Evolutionary conservation across 2,888 invertebrate species (phyloP), one percentile per base, ranked within the genome.

Genomic region (Octodonta nipae): DNA sequence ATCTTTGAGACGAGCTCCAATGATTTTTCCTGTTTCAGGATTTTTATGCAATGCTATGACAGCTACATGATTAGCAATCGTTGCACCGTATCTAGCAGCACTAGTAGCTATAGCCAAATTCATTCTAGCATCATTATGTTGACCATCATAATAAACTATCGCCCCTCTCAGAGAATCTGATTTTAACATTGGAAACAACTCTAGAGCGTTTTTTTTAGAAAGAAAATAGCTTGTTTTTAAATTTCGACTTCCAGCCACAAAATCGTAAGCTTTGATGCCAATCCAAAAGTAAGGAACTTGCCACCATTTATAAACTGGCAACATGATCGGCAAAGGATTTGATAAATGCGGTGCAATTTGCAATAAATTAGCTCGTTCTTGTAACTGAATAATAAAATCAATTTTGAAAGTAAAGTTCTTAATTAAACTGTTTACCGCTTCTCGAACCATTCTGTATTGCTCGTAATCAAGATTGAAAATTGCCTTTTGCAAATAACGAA

Each of bases 261-360:
- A 53, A 61, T 99, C 98, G 66, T 99, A 99, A 67, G 83, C 81
- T 65, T 99, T 99, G 49, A 99, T 98, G 39, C 98, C 98, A 46
- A 84, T 78, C 95, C 95, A 99, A 63, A 79, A 99, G 59, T 99
- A 99, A 0, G 98, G 98, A 35, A 98, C 78, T 65, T 96, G 93
- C 95, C 96, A 99, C 83, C 89, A 91, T 93, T 84, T 84, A 66
- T 99, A 98, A 39, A 99, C 88, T 2, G 98, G 98, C 48, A 98
- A 64, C 85, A 99, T 88, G 50, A 99, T 99, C 12, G 98, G 98
- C 46, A 99, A 66, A 1, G 96, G 92, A 56, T 88, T 82, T 5
- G 95, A 88, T 39, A 99, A 70, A 68, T 99, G 96, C 3, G 98
- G 98, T 4, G 98, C 98, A 33, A 91, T 85, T 46, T 84, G 75